Percentiles rank a stretch among this genome's conserved stretches.
These are phyloP conservation scores for Apamea crenata DNA, from an alignment of 2,888 invertebrate species.

Conservation along the genomic window DNA sequence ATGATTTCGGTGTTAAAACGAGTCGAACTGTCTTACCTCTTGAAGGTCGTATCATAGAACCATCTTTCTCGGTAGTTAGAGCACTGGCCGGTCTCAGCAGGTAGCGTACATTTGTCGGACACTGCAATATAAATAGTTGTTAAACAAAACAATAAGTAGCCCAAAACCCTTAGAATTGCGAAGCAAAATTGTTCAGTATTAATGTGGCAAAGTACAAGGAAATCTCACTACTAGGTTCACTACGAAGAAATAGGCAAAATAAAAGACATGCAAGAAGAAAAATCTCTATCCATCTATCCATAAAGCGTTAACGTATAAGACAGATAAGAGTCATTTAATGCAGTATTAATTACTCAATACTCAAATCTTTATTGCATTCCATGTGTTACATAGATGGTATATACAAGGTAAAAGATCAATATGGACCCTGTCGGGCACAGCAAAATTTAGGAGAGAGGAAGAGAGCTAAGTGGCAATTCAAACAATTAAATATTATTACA, in stretches of 20 bases:
- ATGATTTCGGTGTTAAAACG: neutral
- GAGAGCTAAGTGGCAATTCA: no score
- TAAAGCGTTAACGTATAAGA: conserved; percentile 14
- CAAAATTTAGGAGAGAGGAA: no score
- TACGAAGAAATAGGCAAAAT: neutral
- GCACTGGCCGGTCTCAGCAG: conserved; percentile 94
- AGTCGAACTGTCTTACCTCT: conserved; percentile 75
- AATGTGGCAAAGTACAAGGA: neutral
- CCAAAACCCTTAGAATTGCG: neutral
- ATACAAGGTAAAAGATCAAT: no score
- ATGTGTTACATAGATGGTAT: no score
- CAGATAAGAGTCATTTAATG: neutral
- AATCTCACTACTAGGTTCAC: neutral
- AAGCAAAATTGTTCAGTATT: neutral
- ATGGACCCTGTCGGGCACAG: no score
- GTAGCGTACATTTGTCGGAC: conserved; percentile 92
- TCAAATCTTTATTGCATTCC: no score
- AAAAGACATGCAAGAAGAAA: conserved; percentile 33
- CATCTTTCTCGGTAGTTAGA: conserved; percentile 93
- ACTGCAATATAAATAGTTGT: conserved; percentile 69
- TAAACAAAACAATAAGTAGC: neutral
- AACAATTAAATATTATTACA: no score
- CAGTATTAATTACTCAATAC: no score
- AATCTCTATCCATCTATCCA: conserved; percentile 16
- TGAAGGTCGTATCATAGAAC: conserved; percentile 95